Base-by-base conservation (phyloP, 2,797 vertebrate genomes). In the Vipera latastei region DNA sequence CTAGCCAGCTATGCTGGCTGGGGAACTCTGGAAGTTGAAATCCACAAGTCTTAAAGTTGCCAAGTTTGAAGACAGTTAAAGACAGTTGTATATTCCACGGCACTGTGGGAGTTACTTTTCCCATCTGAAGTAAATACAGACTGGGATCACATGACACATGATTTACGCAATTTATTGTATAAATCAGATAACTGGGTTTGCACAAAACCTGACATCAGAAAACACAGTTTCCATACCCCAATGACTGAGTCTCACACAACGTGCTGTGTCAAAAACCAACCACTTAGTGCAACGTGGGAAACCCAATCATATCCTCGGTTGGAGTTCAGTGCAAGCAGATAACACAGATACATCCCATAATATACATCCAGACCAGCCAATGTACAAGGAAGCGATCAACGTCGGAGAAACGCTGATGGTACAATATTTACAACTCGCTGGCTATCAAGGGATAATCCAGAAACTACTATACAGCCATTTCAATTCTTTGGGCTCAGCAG, bases 121-220 rank as follows among this genome's bases (percentile, higher is more conserved):
- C 89, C n/a, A 25, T 18, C 2, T 26, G 88, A 44, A 91, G 26
- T 55, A 95, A 95, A 92, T 89, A 38, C 8, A 83, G 78, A 12
- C 73, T 5, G 9, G 38, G 73, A 20, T 83, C 38, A 83, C 73
- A 48, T 48, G 20, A 83, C 73, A 48, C 78, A 48, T 83, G 78
- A 83, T 83, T 83, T 48, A 83, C 7, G 9, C 78, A 83, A 12
- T 83, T 83, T 83, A 83, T 83, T 83, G 20, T 83, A 83, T 48
- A 83, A 83, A 83, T 22, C 57, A 59, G 57, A 18, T 83, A 83
- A 48, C 22, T 48, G 78, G 78, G 78, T 48, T 48, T 83, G 44
- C 44, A 83, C 44, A 48, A 83, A 83, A 83, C 9, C 9, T 25
- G 44, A 83, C 25, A 48, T 22, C 38, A 78, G 18, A 22, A 78